A percentile compares a stretch with the other conserved stretches of the same genome.
Evolutionary conservation across 2,113 vertebrate genomes (phyloP).

Genomic region (Clarias batrachus): DNA sequence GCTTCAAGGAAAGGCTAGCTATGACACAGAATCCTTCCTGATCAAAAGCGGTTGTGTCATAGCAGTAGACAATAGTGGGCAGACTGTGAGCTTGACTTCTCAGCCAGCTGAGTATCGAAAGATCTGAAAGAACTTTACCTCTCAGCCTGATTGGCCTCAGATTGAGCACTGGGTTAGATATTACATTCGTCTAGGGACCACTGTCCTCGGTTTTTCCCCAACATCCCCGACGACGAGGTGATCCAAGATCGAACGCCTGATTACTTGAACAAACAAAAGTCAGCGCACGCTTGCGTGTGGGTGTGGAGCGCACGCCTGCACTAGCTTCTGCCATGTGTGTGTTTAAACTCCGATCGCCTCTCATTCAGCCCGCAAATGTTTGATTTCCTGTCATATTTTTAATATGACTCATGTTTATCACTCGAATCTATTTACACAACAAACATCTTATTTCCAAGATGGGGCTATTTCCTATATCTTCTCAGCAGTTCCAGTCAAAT

Average conservation of each 20-base stretch:
- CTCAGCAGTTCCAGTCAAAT: conserved; percentile 32
- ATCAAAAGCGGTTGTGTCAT: conserved; percentile 34
- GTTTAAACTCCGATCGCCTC: conserved; percentile 30
- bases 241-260: conserved; percentile 23
- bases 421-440: conserved; percentile 46
- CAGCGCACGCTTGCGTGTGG: conserved; percentile 47
- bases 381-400: conserved; percentile 41
- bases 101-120: neutral
- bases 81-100: neutral
- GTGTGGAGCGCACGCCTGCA: conserved; percentile 47
- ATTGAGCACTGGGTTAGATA: neutral
- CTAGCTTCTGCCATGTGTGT: conserved; percentile 29
- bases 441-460: conserved; percentile 47
- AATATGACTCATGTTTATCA: conserved; percentile 50
- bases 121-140: neutral
- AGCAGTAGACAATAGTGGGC: conserved; percentile 23
- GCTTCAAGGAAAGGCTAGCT: conserved; percentile 41
- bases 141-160: neutral
- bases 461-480: conserved; percentile 43
- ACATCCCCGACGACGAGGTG: neutral
- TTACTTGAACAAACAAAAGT: conserved; percentile 43
- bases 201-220: conserved; percentile 34
- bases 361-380: conserved; percentile 38
- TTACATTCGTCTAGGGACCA: conserved; percentile 29
- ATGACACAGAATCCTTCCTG: conserved; percentile 34